Percentiles rank a stretch among this genome's conserved stretches.
Evolutionary conservation across 2,113 vertebrate species (phyloP).

Genomic region (Heptranchias perlo): DNA sequence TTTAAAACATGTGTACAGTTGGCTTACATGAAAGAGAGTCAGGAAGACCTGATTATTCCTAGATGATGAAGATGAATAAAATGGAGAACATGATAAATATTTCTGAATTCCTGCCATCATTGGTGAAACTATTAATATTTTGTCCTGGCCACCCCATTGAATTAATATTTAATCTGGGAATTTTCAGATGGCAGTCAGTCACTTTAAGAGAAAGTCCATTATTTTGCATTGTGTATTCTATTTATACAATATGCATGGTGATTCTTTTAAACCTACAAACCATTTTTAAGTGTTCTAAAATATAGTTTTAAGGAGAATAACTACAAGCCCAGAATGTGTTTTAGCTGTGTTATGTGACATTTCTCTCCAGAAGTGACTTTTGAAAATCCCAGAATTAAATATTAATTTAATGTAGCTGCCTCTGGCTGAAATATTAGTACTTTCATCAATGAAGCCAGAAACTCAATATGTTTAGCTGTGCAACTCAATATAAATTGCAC

Average conservation of each 20-base stretch:
- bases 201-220: background rate
- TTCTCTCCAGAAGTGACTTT: background rate
- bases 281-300: background rate
- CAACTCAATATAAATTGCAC: background rate
- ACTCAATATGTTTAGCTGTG: background rate
- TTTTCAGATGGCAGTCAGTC: background rate
- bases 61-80: background rate
- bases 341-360: background rate
- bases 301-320: background rate
- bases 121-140: background rate
- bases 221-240: background rate
- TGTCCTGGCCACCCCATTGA: background rate
- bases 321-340: background rate
- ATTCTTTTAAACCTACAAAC: background rate
- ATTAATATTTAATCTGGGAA: background rate
- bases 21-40: background rate
- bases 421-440: background rate
- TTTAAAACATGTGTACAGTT: background rate
- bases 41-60: background rate
- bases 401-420: background rate
- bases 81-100: background rate
- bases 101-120: background rate
- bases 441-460: background rate
- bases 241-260: background rate
- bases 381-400: slow-evolving; percentile 6